phyloP scores from a whole-genome alignment of 2,797 vertebrate genomes.

The Zalophus californianus region DNA sequence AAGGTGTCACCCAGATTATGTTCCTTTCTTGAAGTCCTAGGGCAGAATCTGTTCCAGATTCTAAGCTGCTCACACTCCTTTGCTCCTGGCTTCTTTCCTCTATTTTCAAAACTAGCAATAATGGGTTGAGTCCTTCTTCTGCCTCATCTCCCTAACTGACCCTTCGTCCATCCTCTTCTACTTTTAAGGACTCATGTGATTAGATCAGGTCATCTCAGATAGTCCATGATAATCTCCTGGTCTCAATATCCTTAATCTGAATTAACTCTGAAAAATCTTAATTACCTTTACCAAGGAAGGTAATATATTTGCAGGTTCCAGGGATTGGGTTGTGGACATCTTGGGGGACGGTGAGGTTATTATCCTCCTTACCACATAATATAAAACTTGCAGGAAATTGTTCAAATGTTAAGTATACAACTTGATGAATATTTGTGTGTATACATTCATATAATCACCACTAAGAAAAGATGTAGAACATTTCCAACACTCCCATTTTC shows the following conservation, averaged over 20 bases:
- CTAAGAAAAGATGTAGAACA: background rate
- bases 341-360: background rate
- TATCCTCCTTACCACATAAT: background rate
- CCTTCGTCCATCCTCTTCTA: background rate
- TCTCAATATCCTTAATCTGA: background rate
- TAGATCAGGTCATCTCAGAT: background rate
- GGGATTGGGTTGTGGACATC: background rate
- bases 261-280: background rate
- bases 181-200: background rate
- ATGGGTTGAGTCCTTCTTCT: background rate
- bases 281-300: background rate
- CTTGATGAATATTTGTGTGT: background rate
- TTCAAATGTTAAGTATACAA: background rate
- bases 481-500: background rate
- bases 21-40: background rate
- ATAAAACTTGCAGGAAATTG: background rate
- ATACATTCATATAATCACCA: background rate
- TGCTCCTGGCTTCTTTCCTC: background rate
- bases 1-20: background rate
- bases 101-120: background rate
- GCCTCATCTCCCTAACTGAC: background rate
- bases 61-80: background rate
- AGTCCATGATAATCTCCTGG: background rate
- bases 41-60: background rate
- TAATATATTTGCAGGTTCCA: background rate